Percentiles rank a stretch among this genome's conserved stretches.
phyloP scores from a whole-genome alignment of 2,113 vertebrate species.

The Pyrgilauda ruficollis region DNA sequence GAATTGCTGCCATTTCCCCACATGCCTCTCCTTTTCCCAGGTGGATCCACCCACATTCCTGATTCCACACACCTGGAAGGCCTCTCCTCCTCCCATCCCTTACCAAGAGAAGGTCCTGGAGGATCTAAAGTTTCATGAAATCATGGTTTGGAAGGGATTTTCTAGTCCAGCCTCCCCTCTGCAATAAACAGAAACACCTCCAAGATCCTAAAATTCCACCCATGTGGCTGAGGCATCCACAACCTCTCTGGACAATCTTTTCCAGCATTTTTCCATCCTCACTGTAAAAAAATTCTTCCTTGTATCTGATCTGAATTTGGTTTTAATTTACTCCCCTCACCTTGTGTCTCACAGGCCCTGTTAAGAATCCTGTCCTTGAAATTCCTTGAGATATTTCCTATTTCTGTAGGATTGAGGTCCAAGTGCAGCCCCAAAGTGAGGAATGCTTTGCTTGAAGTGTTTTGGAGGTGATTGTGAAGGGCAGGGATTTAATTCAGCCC shows the following conservation, averaged over 20 bases:
- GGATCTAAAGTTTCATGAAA: rapidly evolving
- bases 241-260: background rate
- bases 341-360: rapidly evolving
- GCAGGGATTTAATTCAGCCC: background rate
- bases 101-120: background rate
- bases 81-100: background rate
- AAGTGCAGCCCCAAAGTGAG: background rate
- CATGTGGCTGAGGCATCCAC: background rate
- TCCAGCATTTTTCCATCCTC: background rate
- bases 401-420: background rate
- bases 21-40: background rate
- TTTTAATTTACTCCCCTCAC: background rate
- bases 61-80: background rate
- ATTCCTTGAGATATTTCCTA: background rate
- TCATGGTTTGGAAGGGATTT: background rate
- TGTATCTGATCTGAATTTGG: rapidly evolving
- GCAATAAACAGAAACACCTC: background rate
- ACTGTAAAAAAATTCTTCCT: background rate
- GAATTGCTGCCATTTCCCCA: background rate
- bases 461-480: background rate
- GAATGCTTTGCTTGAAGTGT: background rate
- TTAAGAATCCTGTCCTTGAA: background rate
- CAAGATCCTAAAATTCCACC: background rate
- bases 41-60: background rate
- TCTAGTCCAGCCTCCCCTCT: background rate